These are phyloP conservation scores for Eupithecia pulchellata DNA, from an alignment of 2,888 invertebrate species.

Conservation along the genomic window DNA sequence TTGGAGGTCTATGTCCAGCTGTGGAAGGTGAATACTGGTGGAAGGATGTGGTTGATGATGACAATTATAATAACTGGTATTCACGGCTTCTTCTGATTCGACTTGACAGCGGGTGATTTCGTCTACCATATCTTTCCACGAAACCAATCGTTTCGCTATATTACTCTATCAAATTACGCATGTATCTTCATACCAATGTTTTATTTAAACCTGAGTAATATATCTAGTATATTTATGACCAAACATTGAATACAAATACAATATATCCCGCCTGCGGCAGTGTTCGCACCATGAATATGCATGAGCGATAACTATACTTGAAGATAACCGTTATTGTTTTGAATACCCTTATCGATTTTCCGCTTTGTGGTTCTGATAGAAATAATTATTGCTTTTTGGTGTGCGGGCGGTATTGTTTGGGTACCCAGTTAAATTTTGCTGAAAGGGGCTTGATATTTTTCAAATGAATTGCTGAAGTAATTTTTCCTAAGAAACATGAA, in stretches of 20 bases:
- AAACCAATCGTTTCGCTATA: background rate
- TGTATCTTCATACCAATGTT: background rate
- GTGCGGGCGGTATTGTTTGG: constrained; percentile 12
- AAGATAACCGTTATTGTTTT: constrained; percentile 75
- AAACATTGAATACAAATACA: constrained; percentile 55
- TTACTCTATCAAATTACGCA: constrained; percentile 2
- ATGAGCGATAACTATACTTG: constrained; percentile 68
- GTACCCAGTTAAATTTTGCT: background rate
- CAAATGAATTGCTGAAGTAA: no score
- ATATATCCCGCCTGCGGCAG: constrained; percentile 46
- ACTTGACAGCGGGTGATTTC: background rate
- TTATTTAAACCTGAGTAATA: constrained; percentile 19
- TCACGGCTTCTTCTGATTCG: background rate
- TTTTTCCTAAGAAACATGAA: no score
- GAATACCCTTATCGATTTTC: constrained; percentile 50
- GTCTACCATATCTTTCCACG: background rate
- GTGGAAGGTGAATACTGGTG: no score
- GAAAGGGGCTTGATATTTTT: no score
- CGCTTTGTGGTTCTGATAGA: constrained; percentile 26
- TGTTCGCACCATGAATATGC: constrained; percentile 69
- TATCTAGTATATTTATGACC: constrained; percentile 49
- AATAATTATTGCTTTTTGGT: constrained; percentile 29
- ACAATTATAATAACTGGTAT: no score
- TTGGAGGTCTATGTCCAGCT: no score
- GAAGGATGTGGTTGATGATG: no score